phyloP scores from a whole-genome alignment of 1,140 invertebrate species.

The Zophobas morio region DNA sequence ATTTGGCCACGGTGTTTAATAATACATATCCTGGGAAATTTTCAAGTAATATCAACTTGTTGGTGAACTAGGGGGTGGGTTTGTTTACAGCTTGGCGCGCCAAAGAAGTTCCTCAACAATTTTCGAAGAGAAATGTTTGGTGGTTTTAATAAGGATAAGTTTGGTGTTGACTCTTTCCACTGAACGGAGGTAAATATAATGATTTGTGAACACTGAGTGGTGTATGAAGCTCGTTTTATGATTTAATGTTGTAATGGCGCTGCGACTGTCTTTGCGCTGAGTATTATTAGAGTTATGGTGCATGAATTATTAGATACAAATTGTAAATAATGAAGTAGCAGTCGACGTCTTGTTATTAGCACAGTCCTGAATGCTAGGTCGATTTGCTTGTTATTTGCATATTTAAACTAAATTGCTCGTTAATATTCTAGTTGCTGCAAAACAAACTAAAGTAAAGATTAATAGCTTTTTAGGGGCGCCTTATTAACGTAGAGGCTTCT shows the following conservation, averaged over 20 bases:
- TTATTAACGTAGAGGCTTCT: no score
- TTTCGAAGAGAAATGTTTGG: conserved; percentile 16
- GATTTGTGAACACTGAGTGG: no score
- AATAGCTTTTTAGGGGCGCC: no score
- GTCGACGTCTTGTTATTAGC: background rate
- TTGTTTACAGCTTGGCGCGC: conserved; percentile 24
- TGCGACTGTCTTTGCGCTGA: no score
- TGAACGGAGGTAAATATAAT: background rate
- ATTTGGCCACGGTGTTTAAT: conserved; percentile 36
- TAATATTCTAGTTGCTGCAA: no score
- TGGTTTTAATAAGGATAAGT: conserved; percentile 2
- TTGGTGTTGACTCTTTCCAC: background rate
- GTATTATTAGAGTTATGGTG: no score
- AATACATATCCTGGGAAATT: conserved; percentile 23
- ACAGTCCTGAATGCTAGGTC: background rate
- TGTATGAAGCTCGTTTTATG: no score
- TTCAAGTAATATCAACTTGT: conserved; percentile 37
- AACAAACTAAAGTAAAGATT: no score
- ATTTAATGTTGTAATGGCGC: no score
- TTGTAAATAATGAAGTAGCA: background rate
- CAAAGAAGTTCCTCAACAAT: conserved; percentile 8
- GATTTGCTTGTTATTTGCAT: background rate
- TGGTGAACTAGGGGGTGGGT: conserved; percentile 10
- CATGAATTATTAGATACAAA: background rate
- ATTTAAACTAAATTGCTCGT: background rate